A percentile compares a stretch with the other conserved stretches of the same genome.
phyloP scores from a whole-genome alignment of 2,113 vertebrate genomes.

The Urocolius indicus region DNA sequence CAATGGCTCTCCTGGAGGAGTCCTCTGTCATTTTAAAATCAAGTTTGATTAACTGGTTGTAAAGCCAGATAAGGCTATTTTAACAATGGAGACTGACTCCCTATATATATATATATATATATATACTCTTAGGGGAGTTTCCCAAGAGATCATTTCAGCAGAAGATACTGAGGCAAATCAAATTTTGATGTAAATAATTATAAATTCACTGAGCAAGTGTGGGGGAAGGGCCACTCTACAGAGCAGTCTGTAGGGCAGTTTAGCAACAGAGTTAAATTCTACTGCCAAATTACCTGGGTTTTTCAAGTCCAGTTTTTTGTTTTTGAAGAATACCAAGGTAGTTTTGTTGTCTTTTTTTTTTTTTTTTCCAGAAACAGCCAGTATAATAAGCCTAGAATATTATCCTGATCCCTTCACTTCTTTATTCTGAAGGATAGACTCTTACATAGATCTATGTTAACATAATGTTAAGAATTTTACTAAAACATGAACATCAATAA shows the following conservation, averaged over 20 bases:
- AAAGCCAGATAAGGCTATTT: not conserved
- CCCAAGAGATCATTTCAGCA: not conserved
- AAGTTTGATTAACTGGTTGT: constrained; percentile 27
- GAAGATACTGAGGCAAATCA: not conserved
- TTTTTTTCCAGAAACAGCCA: not conserved
- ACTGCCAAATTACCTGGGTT: not conserved
- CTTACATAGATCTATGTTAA: not conserved
- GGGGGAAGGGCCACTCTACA: not conserved
- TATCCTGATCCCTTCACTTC: not conserved
- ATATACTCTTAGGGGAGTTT: not conserved
- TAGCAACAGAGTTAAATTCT: not conserved
- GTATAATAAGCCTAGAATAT: not conserved
- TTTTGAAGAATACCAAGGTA: not conserved
- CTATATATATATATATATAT: not conserved
- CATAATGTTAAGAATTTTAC: not conserved
- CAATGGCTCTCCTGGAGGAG: not conserved
- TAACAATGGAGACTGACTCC: not conserved
- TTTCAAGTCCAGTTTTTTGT: not conserved
- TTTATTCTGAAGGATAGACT: not conserved
- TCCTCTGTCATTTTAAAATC: not conserved
- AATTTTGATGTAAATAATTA: constrained; percentile 1
- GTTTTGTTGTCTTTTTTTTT: not conserved
- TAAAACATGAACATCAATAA: not conserved
- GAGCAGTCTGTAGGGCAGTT: not conserved
- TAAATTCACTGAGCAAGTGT: not conserved